phyloP scores from a whole-genome alignment of 2,888 invertebrate species.

The Melinopterus prodromus region DNA sequence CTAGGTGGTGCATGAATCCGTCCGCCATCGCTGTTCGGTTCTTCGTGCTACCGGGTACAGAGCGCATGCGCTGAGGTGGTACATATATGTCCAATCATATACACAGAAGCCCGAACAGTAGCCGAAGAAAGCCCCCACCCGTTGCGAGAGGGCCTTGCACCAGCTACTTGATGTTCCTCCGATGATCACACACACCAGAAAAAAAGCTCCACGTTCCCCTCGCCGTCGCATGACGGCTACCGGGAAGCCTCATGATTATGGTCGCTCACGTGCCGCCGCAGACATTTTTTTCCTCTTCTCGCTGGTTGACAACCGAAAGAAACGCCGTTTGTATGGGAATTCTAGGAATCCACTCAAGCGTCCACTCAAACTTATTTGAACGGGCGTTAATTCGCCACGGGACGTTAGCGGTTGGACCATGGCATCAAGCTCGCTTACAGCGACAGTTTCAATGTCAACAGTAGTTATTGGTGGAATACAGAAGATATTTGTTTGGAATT shows the following conservation, averaged over 20 bases:
- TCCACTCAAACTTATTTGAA: not conserved
- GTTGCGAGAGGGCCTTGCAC: constrained; percentile 5
- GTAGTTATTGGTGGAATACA: not conserved
- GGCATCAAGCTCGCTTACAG: not conserved
- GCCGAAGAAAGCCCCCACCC: constrained; percentile 36
- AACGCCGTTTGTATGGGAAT: not conserved
- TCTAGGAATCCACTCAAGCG: not conserved
- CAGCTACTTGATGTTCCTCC: not conserved
- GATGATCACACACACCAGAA: constrained; percentile 11
- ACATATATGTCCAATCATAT: constrained; percentile 37
- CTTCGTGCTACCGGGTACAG: constrained; percentile 28
- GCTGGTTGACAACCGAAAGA: not conserved
- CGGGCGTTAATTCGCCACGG: constrained; percentile 4
- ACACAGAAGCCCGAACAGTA: constrained; percentile 38
- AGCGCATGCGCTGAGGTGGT: constrained; percentile 36
- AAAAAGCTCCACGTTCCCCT: not conserved
- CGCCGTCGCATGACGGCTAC: constrained; percentile 4
- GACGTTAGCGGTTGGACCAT: not conserved
- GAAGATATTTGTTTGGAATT: not conserved
- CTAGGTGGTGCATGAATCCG: not conserved
- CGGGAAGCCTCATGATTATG: constrained; percentile 4
- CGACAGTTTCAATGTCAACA: not conserved
- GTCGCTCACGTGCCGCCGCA: not conserved
- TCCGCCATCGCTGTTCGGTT: constrained; percentile 18
- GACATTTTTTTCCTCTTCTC: not conserved